Evolutionary conservation across 2,113 vertebrate species (phyloP).

Genomic region (Uria lomvia): DNA sequence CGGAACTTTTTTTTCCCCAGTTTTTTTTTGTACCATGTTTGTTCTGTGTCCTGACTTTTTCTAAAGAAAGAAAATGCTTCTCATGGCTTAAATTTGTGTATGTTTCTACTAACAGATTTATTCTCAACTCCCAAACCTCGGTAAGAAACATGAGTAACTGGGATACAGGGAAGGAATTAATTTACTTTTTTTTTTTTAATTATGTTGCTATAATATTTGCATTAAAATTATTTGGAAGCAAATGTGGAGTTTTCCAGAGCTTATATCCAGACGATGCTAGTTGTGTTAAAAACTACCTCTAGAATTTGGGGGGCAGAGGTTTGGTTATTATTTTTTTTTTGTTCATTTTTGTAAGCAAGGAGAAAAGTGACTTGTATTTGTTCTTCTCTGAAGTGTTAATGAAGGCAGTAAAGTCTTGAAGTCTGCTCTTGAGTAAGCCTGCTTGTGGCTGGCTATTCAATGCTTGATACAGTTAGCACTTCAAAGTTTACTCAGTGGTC

Average conservation of each 20-base stretch:
- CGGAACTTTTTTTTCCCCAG: not conserved
- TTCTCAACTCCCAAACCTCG: not conserved
- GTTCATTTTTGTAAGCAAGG: not conserved
- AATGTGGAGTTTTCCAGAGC: not conserved
- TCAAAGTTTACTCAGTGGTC: not conserved
- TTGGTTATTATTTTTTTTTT: not conserved
- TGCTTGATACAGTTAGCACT: not conserved
- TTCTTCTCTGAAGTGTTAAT: not conserved
- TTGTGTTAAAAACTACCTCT: not conserved
- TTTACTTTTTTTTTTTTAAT: not conserved
- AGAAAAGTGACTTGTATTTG: not conserved
- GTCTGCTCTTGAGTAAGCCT: not conserved
- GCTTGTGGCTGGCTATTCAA: not conserved
- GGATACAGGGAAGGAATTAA: not conserved
- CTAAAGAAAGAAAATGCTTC: not conserved
- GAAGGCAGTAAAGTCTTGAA: not conserved
- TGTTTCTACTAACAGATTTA: not conserved
- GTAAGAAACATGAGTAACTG: not conserved
- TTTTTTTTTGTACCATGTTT: not conserved
- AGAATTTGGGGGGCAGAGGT: fast-evolving
- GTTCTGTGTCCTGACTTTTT: not conserved
- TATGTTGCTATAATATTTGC: not conserved
- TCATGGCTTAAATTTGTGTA: not conserved
- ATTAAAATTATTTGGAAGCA: not conserved
- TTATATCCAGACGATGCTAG: not conserved